Evolutionary conservation across 2,888 invertebrate genomes (phyloP).

Genomic region (Mythimna albipuncta): DNA sequence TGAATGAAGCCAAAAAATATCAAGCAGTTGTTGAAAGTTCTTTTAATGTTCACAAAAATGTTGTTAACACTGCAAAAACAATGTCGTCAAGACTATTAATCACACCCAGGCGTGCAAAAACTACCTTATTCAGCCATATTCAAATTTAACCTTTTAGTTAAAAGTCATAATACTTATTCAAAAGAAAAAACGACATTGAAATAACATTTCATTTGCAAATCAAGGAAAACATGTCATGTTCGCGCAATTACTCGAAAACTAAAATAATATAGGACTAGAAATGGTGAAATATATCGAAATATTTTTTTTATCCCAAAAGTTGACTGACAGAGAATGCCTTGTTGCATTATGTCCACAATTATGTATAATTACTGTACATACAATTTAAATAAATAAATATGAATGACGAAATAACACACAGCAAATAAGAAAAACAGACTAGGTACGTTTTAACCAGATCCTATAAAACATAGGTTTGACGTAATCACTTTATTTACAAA

Average conservation of each 20-base stretch:
- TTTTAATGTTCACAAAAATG: neutral
- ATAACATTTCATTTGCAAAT: constrained; percentile 30
- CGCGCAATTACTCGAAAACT: constrained; percentile 15
- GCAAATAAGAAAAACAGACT: neutral
- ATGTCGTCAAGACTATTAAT: constrained; percentile 26
- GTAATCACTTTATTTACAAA: neutral
- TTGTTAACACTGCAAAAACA: constrained; percentile 9
- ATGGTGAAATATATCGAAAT: neutral
- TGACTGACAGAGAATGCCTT: too few relatives aligned
- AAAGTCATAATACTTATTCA: constrained; percentile 25
- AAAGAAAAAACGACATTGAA: constrained; percentile 44
- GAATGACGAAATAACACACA: neutral
- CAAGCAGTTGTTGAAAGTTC: constrained; percentile 2
- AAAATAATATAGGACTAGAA: neutral
- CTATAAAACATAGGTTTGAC: neutral
- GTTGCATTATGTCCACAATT: too few relatives aligned
- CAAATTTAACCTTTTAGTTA: constrained; percentile 40
- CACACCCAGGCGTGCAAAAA: constrained; percentile 11
- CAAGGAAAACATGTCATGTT: constrained; percentile 40
- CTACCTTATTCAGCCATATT: constrained; percentile 19
- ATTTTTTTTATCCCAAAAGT: neutral
- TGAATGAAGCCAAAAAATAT: neutral
- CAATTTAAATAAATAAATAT: too few relatives aligned
- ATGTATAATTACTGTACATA: too few relatives aligned
- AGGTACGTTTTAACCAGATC: neutral